These are phyloP conservation scores for Epinotia demarniana DNA, from an alignment of 2,888 invertebrate genomes.

Conservation along the genomic window DNA sequence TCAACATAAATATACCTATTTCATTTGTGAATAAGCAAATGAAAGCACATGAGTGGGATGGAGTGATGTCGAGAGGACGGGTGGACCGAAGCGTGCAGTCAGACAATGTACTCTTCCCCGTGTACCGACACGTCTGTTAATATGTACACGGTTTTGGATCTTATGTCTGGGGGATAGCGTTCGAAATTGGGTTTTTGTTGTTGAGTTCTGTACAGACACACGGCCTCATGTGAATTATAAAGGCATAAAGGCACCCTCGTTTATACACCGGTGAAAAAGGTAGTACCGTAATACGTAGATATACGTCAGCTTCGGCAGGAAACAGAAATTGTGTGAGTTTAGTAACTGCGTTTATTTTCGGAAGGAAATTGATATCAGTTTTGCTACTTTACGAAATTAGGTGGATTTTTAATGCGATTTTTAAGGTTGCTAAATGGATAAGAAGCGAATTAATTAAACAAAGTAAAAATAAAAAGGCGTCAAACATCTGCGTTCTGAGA, in stretches of 20 bases:
- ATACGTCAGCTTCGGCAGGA: constrained; percentile 3
- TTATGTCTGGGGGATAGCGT: not conserved
- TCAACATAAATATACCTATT: not conserved
- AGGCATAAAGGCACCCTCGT: constrained; percentile 5
- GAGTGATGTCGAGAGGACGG: constrained; percentile 14
- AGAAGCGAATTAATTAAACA: too few species aligned
- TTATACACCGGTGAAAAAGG: not conserved
- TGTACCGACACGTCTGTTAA: not conserved
- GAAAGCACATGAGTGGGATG: not conserved
- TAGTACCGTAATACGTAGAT: not conserved
- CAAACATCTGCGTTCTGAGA: too few species aligned
- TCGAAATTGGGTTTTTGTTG: not conserved
- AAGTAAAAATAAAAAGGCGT: too few species aligned
- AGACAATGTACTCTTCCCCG: constrained; percentile 8
- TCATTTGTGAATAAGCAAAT: not conserved
- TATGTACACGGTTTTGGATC: not conserved
- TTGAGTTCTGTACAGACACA: not conserved
- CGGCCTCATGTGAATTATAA: constrained; percentile 10
- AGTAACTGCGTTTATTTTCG: not conserved
- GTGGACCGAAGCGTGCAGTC: not conserved
- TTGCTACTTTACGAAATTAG: too few species aligned
- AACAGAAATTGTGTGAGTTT: not conserved
- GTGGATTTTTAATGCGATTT: too few species aligned
- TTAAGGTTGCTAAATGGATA: too few species aligned
- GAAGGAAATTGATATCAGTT: not conserved